Evolutionary conservation across 2,888 invertebrate genomes (phyloP).

Genomic region (Drosophila acutilabella): DNA sequence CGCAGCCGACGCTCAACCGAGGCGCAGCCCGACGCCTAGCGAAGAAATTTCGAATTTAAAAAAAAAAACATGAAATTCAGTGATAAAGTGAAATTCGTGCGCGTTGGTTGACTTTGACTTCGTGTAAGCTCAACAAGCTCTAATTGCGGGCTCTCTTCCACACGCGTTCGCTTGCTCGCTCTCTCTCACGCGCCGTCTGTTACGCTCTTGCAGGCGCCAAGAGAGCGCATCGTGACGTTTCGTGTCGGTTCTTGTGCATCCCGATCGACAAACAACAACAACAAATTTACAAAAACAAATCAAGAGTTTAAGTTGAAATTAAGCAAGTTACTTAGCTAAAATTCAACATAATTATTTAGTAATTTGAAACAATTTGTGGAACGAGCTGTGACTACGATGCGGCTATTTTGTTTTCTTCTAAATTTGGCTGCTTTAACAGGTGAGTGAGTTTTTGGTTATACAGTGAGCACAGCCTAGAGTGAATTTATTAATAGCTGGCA

Average conservation of each 20-base stretch:
- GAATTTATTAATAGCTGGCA: background rate
- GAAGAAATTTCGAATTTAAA: constrained; percentile 29
- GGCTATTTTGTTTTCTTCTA: constrained; percentile 84
- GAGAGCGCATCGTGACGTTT: constrained; percentile 33
- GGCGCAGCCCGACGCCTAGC: constrained; percentile 22
- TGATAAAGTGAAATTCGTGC: constrained; percentile 76
- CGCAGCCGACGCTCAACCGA: constrained; percentile 29
- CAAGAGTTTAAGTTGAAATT: constrained; percentile 15
- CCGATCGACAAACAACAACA: constrained; percentile 59
- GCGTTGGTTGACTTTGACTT: constrained; percentile 71
- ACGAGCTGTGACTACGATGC: constrained; percentile 54
- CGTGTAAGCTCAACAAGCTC: constrained; percentile 62
- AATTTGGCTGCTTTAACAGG: constrained; percentile 84
- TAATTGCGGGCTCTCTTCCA: constrained; percentile 51
- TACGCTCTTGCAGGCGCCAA: background rate
- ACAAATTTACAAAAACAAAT: constrained; percentile 35
- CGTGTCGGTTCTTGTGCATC: constrained; percentile 30
- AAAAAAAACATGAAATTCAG: constrained; percentile 73
- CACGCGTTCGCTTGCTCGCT: constrained; percentile 14
- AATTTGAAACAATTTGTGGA: background rate
- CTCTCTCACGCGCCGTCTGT: background rate
- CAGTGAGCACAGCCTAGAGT: constrained; percentile 7
- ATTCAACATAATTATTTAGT: background rate
- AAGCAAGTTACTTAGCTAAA: background rate
- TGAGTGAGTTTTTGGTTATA: constrained; percentile 63